Base-by-base conservation (phyloP, 2,888 invertebrate genomes). In the Muscina levida region DNA sequence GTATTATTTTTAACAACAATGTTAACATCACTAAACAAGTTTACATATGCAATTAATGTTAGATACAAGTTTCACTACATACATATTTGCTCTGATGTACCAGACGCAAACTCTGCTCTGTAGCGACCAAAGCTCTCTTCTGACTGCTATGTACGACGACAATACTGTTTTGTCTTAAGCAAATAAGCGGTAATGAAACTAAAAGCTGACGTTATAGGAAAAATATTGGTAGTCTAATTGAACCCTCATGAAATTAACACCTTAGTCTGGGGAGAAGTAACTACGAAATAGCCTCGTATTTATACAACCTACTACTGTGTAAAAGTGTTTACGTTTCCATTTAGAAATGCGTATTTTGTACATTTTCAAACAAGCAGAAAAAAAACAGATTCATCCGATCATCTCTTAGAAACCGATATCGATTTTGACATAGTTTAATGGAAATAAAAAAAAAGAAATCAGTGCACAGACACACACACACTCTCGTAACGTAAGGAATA, bases 241-340 rank as follows among this genome's bases (percentile, higher is more conserved):
- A 86, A 88, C 85, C 84, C 85, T 87, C 88, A 88, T 87, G 89
- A 88, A 88, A 86, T 89, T 88, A 88, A 84, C 89, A 87, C 88
- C 87, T 88, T 79, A 80, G 51, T 46, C 22, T 53, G 70, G 65
- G 13, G 22, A 42, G 53, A 6, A 31, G 19, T 48, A 31, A 4
- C 51, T n/a, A 11, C 1, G 17, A 59, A 24, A 48, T 59, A 19
- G 48, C 13, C 42, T 59, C 42, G 62, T 62, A 42, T 62, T 62
- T 62, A 19, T 22, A 42, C 39, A 59, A 59, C 4, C n/a, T 6
- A 13, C 37, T 37, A 8, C 13, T 11, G 62, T 24, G 19, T 53
- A 59, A 51, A 31, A 71, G 44, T 87, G 85, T 85, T 88, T 87
- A 84, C 82, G 72, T 84, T 88, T 86, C 83, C 84, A 86, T 83